phyloP scores from a whole-genome alignment of 2,113 vertebrate species.

The Lates calcarifer region DNA sequence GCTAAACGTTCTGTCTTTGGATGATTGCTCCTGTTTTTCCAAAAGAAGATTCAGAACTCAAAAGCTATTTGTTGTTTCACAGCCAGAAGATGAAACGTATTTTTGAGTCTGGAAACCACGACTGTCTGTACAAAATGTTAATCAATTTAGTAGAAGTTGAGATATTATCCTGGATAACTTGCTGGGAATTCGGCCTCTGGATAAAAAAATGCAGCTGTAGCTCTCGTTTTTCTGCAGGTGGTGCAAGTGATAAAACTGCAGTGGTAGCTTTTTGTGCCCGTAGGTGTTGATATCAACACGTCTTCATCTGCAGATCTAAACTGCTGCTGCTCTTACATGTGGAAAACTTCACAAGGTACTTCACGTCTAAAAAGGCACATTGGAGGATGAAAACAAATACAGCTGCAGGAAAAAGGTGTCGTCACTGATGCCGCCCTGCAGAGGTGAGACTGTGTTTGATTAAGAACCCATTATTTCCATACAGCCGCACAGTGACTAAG shows the following conservation, averaged over 20 bases:
- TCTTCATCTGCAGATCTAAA: neutral
- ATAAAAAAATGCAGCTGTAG: neutral
- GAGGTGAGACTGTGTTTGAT: slow-evolving; percentile 2
- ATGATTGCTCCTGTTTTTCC: neutral
- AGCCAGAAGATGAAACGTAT: too few species aligned
- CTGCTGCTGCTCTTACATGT: neutral
- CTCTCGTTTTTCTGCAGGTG: neutral
- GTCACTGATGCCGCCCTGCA: slow-evolving; percentile 25
- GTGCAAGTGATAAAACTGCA: neutral
- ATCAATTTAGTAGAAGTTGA: too few species aligned
- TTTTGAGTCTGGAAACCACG: too few species aligned
- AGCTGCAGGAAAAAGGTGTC: slow-evolving; percentile 23
- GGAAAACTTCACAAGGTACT: neutral
- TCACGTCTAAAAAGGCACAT: neutral
- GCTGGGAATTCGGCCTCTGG: too few species aligned
- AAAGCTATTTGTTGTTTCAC: too few species aligned
- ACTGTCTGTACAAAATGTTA: too few species aligned
- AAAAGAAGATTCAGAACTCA: too few species aligned
- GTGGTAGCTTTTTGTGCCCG: neutral
- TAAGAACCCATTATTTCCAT: slow-evolving; percentile 12
- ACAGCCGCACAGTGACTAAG: slow-evolving; percentile 33
- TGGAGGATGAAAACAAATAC: slow-evolving; percentile 15
- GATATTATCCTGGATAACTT: too few species aligned
- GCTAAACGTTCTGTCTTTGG: neutral
- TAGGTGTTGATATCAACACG: neutral